Evolutionary conservation across 2,113 vertebrate species (phyloP).

Genomic region (Pyrgilauda ruficollis): DNA sequence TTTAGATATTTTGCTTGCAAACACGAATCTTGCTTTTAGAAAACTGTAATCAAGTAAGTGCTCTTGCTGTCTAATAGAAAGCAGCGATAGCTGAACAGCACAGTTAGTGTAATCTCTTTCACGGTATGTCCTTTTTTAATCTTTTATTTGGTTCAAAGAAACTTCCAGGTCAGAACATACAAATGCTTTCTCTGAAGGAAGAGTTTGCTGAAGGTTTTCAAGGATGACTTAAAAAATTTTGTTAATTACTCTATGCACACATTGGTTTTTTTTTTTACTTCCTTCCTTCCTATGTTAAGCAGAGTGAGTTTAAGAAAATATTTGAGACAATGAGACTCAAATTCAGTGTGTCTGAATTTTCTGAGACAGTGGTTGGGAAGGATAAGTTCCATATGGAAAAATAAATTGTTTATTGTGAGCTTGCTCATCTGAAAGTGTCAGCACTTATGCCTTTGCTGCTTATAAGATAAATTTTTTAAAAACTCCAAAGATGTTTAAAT

Average conservation of each 20-base stretch:
- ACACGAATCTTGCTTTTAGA: slow-evolving; percentile 6
- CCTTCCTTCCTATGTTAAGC: not conserved
- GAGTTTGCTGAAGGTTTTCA: not conserved
- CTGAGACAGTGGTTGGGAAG: not conserved
- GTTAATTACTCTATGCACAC: not conserved
- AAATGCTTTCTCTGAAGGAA: not conserved
- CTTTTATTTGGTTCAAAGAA: not conserved
- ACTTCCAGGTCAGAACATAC: not conserved
- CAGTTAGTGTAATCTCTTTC: slow-evolving; percentile 20
- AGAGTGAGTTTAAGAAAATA: not conserved
- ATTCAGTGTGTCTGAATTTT: not conserved
- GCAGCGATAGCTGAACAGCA: not conserved
- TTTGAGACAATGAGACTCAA: not conserved
- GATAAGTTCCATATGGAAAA: not conserved
- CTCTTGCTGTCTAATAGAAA: not conserved
- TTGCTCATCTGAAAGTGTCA: not conserved
- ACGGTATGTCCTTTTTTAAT: slow-evolving; percentile 1
- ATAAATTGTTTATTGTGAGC: not conserved
- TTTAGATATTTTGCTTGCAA: slow-evolving; percentile 23
- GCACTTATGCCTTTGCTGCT: not conserved
- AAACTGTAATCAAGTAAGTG: slow-evolving; percentile 28
- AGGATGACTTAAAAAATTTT: not conserved
- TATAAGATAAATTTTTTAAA: not conserved
- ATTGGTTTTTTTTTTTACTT: not conserved
- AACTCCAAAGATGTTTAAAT: not conserved